Conservation (phyloP, 2,113 vertebrate species). For the Progne subis region DNA sequence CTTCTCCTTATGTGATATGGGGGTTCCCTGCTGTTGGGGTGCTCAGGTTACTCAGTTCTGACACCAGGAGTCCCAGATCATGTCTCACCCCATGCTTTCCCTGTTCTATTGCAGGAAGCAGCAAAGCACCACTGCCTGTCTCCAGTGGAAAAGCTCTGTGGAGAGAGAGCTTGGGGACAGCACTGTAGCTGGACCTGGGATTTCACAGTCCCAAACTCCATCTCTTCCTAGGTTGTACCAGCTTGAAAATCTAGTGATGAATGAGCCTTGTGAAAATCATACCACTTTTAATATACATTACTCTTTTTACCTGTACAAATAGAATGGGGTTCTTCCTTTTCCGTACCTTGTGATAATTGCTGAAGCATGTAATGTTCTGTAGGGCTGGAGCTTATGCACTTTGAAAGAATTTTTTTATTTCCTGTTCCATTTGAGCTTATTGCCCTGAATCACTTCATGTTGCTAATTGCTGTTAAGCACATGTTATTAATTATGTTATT, state of each 20-base stretch:
- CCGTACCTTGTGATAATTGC: background rate
- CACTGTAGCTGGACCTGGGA: background rate
- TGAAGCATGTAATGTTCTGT: background rate
- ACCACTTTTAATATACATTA: background rate
- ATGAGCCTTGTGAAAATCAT: background rate
- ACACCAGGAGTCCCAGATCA: background rate
- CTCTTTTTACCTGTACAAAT: background rate
- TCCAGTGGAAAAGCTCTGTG: background rate
- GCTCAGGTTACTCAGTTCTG: rapidly evolving
- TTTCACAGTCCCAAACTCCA: background rate
- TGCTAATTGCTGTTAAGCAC: background rate
- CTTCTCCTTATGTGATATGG: rapidly evolving
- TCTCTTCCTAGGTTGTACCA: background rate
- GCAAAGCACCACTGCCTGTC: background rate
- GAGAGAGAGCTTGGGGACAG: background rate
- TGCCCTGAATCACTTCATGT: background rate
- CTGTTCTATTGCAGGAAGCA: background rate
- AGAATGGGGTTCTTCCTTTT: background rate
- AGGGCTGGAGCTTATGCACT: background rate
- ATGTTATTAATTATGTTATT: background rate
- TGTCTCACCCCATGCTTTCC: background rate
- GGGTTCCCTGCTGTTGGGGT: background rate
- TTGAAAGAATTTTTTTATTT: background rate
- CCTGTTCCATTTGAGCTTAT: background rate
- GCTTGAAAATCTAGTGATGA: background rate